Evolutionary conservation across 2,113 vertebrate species (phyloP).

Genomic region (Leiothrix lutea): DNA sequence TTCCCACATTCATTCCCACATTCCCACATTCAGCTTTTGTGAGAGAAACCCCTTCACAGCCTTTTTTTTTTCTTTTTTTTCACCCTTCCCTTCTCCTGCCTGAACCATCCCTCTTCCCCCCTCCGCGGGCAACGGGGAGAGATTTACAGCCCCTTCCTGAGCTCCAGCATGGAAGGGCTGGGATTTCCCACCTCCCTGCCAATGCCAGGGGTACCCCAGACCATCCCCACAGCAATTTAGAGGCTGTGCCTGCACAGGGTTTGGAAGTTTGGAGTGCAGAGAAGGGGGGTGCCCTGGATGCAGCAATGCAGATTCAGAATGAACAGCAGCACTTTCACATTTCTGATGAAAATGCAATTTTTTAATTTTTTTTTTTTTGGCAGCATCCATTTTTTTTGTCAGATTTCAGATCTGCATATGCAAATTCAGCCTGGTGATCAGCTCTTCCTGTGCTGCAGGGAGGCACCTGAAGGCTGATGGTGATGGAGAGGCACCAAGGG

Average conservation of each 20-base stretch:
- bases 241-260: not conserved
- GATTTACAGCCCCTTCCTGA: not conserved
- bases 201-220: not conserved
- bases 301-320: not conserved
- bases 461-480: not conserved
- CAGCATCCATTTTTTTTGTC: not conserved
- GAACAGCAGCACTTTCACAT: not conserved
- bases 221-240: not conserved
- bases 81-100: not conserved
- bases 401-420: not conserved
- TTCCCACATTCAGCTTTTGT: not conserved
- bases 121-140: rapidly evolving
- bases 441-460: not conserved
- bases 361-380: not conserved
- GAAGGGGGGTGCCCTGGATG: rapidly evolving
- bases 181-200: not conserved
- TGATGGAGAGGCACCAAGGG: not conserved
- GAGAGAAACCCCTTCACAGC: not conserved
- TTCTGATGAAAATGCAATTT: not conserved
- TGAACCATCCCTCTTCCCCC: not conserved
- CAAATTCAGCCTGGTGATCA: not conserved
- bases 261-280: not conserved
- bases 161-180: not conserved
- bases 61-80: no score
- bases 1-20: not conserved